These are phyloP conservation scores for Eutolmus rufibarbis DNA, from an alignment of 2,888 invertebrate genomes.

Conservation along the genomic window DNA sequence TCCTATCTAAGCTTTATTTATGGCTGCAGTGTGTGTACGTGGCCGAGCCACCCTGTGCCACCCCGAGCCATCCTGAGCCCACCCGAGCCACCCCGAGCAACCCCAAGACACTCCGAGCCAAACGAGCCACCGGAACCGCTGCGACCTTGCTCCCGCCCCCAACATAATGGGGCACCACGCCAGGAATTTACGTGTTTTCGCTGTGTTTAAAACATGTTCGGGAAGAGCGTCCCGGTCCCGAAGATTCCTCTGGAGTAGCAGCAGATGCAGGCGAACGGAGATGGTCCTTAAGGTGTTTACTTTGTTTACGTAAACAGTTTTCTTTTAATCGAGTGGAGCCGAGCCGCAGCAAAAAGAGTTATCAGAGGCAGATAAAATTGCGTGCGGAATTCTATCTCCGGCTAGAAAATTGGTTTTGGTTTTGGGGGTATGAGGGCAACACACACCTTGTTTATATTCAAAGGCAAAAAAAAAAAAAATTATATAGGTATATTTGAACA, in stretches of 20 bases:
- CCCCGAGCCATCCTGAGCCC: neutral
- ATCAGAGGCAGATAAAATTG: neutral
- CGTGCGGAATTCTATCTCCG: neutral
- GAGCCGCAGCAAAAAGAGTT: neutral
- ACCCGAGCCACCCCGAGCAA: neutral
- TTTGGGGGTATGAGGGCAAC: neutral
- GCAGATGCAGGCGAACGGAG: neutral
- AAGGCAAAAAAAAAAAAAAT: neutral
- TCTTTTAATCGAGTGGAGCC: neutral
- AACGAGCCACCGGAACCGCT: neutral
- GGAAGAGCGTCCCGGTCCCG: neutral
- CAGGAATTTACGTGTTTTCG: neutral
- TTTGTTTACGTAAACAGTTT: constrained; percentile 20
- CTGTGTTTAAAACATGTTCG: neutral
- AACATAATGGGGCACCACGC: neutral
- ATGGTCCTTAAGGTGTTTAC: constrained; percentile 4
- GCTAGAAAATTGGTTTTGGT: neutral
- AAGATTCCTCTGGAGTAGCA: neutral
- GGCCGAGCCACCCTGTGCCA: neutral
- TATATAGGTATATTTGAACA: neutral
- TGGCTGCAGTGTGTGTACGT: neutral
- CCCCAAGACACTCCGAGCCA: no score
- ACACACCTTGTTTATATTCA: neutral
- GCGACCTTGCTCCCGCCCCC: neutral
- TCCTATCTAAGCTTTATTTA: neutral